These are phyloP conservation scores for Polia nebulosa DNA, from an alignment of 2,888 invertebrate genomes.

Conservation along the genomic window DNA sequence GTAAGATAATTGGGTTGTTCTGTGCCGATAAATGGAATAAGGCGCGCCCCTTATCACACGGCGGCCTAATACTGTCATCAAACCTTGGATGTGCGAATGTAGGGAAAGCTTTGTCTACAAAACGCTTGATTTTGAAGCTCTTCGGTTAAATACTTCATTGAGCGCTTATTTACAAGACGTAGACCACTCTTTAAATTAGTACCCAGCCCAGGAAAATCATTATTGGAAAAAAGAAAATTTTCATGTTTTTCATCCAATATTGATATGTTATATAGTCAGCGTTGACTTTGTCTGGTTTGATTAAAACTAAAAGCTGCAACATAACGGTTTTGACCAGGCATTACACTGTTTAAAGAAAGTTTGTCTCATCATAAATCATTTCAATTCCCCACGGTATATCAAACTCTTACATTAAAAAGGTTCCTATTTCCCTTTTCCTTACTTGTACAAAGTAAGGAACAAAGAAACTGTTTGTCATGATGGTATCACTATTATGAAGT, in stretches of 20 bases:
- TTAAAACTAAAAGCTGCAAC: not conserved
- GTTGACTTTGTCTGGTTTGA: not conserved
- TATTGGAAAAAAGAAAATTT: not conserved
- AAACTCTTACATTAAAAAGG: constrained; percentile 39
- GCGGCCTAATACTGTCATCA: constrained; percentile 43
- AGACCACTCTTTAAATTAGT: not conserved
- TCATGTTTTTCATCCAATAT: not conserved
- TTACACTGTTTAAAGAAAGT: constrained; percentile 1
- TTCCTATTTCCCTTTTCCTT: constrained; percentile 32
- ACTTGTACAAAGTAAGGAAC: constrained; percentile 68
- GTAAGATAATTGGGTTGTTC: constrained; percentile 39
- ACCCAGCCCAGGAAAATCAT: not conserved
- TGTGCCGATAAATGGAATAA: constrained; percentile 45
- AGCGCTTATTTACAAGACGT: not conserved
- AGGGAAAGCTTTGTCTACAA: not conserved
- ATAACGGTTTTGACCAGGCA: not conserved
- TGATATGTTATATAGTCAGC: not conserved
- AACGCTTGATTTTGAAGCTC: not conserved
- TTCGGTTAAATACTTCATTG: not conserved
- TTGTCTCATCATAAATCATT: constrained; percentile 38
- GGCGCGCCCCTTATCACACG: constrained; percentile 36
- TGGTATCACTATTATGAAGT: constrained; percentile 59
- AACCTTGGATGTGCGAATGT: constrained; percentile 40
- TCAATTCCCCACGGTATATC: constrained; percentile 25
- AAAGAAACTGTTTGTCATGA: constrained; percentile 67